phyloP scores from a whole-genome alignment of 1,140 invertebrate species.

The Listronotus bonariensis region DNA sequence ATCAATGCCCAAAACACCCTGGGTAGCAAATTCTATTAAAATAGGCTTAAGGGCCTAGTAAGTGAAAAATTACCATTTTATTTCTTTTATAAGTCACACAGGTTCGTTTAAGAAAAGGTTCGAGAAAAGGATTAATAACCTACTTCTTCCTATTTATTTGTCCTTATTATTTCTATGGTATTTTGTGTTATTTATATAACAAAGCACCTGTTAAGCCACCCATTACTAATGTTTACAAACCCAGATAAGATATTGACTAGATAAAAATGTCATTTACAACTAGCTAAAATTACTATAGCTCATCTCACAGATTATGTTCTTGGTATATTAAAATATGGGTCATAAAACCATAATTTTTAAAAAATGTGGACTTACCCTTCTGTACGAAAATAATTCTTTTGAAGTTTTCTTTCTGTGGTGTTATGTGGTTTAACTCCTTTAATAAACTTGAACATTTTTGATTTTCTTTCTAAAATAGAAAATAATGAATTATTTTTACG shows the following conservation, averaged over 20 bases:
- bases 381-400: conserved; percentile 88
- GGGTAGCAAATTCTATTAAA: too few species aligned
- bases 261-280: conserved; percentile 17
- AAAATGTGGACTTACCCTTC: conserved; percentile 70
- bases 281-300: background rate
- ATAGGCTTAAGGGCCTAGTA: too few species aligned
- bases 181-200: too few species aligned
- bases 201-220: conserved; percentile 33
- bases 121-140: too few species aligned
- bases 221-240: conserved; percentile 24
- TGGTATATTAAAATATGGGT: background rate
- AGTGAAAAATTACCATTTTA: too few species aligned
- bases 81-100: too few species aligned
- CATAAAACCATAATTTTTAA: background rate
- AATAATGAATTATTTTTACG: background rate
- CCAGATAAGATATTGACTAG: conserved; percentile 31
- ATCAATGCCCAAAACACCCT: too few species aligned
- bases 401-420: conserved; percentile 83
- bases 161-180: too few species aligned
- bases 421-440: conserved; percentile 85
- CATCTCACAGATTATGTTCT: background rate
- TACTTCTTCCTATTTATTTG: too few species aligned
- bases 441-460: conserved; percentile 85
- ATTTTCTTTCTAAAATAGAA: conserved; percentile 12
- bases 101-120: too few species aligned